A percentile compares a stretch with the other conserved stretches of the same genome.
Evolutionary conservation across 2,797 vertebrate genomes (phyloP).

Genomic region (Spinus pinus): DNA sequence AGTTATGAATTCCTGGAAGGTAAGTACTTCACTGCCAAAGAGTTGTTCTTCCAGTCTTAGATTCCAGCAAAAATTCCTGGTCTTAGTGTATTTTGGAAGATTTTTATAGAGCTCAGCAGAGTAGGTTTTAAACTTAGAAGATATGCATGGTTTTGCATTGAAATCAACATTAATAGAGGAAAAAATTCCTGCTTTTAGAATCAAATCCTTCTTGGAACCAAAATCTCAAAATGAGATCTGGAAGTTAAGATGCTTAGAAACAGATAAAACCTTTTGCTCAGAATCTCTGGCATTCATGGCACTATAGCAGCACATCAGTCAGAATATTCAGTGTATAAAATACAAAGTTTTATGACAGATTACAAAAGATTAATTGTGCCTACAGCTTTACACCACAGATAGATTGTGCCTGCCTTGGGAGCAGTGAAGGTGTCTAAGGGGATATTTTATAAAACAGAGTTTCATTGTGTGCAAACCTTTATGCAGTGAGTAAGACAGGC

Average conservation of each 20-base stretch:
- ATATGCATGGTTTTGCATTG: not conserved
- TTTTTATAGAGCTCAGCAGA: not conserved
- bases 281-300: not conserved
- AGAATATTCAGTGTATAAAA: not conserved
- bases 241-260: not conserved
- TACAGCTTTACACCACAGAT: not conserved
- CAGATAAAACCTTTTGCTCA: not conserved
- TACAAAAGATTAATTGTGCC: not conserved
- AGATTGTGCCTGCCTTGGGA: not conserved
- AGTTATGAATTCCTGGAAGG: conserved; percentile 3
- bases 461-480: not conserved
- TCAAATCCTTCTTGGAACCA: not conserved
- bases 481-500: not conserved
- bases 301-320: not conserved
- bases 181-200: not conserved
- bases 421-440: not conserved
- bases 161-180: not conserved
- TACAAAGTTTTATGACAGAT: not conserved
- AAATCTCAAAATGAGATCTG: not conserved
- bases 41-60: not conserved
- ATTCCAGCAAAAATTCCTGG: not conserved
- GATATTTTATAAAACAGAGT: not conserved
- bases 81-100: not conserved
- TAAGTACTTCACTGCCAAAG: not conserved
- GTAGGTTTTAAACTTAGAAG: not conserved